Evolutionary conservation across 2,797 vertebrate species (phyloP), one percentile per base, ranked within the genome.

Genomic region (Hirundo rustica): DNA sequence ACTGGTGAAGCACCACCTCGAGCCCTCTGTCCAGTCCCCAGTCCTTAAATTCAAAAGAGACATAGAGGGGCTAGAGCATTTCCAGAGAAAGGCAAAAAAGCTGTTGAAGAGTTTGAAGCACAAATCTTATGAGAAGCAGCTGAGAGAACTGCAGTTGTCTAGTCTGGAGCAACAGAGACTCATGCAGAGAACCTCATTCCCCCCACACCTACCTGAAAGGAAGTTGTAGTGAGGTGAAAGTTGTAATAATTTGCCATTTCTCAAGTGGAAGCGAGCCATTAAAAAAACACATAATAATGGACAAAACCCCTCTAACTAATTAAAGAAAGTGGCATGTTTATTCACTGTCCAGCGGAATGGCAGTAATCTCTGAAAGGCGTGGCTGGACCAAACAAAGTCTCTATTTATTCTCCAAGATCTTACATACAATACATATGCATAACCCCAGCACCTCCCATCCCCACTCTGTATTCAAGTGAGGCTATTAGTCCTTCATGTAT

Each of bases 1-100:
- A 29, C 26, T 23, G 32, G 19, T 42, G 18, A 61, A 34, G 6
- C 10, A 23, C 12, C 16, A 50, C 4, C 19, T 36, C 0, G 1
- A 62, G 42, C 23, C 10, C 34, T 61, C 7, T 29, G 34, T 75
- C 36, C 18, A 12, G 11, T 25, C 50, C 9, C 10, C 29, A 14
- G 40, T 3, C 1, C 8, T 8, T 61, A 42, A 38, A 36, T 29
- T 48, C 11, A 44, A 38, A 34, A 44, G n/a, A 5, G 7, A n/a
- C 16, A 13, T 5, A 32, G 17, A 47, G 21, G 7, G 20, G 32
- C 10, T 44, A 22, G 23, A 55, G 13, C 1, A 0, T 17, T 42
- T 62, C 44, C 36, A 64, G n/a, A 76, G 16, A n/a, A 68, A 54
- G 26, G 13, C 7, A 62, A 27, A 48, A 54, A 81, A 48, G 6